These are phyloP conservation scores for Linepithema humile DNA, from an alignment of 1,140 invertebrate genomes.

Conservation along the genomic window DNA sequence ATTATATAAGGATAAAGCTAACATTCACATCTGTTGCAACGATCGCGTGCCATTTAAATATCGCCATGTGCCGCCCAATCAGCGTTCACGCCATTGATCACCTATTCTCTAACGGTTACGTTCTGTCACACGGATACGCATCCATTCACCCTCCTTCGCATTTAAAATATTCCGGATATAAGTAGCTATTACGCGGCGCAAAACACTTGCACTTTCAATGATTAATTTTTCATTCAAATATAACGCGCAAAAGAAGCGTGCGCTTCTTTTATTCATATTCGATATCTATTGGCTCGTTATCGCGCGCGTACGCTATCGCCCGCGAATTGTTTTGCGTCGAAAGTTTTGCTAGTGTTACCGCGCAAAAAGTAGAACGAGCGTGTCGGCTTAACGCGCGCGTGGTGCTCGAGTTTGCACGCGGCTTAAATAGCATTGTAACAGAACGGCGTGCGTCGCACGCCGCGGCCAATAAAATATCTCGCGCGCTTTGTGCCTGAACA, in stretches of 20 bases:
- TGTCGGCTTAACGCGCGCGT: background rate
- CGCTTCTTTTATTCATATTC: too few species aligned
- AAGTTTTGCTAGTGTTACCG: background rate
- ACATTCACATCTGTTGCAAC: slow-evolving; percentile 1
- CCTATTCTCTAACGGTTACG: slow-evolving; percentile 17
- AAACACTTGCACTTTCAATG: background rate
- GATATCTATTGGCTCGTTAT: background rate
- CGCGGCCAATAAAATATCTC: slow-evolving; percentile 16
- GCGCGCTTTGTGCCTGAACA: slow-evolving; percentile 12
- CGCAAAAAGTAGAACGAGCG: slow-evolving; percentile 21
- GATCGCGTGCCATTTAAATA: slow-evolving; percentile 22
- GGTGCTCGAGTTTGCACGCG: slow-evolving; percentile 10
- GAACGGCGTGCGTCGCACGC: background rate
- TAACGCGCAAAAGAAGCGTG: too few species aligned
- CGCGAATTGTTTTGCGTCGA: background rate
- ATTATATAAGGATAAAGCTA: slow-evolving; percentile 10
- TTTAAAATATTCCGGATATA: background rate
- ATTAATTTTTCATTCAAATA: too few species aligned
- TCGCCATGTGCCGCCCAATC: background rate
- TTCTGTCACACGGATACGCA: background rate
- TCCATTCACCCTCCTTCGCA: background rate
- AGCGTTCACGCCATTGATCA: background rate
- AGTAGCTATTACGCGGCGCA: background rate
- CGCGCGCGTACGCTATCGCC: slow-evolving; percentile 1
- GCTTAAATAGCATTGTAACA: slow-evolving; percentile 20